Conservation (phyloP, 2,797 vertebrate genomes). For the Eulemur rubriventer region DNA sequence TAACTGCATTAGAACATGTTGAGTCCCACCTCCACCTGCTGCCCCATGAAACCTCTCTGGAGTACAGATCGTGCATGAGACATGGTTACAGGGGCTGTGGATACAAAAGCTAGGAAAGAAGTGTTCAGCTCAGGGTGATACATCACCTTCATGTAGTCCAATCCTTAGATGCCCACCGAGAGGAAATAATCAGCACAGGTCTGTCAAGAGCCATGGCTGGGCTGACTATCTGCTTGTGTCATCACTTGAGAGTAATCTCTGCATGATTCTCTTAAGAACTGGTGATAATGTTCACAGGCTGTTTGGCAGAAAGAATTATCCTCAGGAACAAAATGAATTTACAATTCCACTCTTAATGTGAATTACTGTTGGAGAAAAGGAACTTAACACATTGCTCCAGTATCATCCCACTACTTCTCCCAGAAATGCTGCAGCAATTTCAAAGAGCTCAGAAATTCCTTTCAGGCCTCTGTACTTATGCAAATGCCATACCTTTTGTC, state of each 20-base stretch:
- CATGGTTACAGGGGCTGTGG: no score
- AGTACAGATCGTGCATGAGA: fast-evolving
- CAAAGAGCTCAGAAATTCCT: not conserved
- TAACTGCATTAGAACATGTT: no score
- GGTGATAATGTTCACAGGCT: not conserved
- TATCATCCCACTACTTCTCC: not conserved
- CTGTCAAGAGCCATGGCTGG: no score
- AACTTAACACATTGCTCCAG: not conserved
- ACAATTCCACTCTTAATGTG: not conserved
- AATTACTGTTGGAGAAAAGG: not conserved
- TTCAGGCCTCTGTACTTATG: not conserved
- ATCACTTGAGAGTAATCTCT: not conserved
- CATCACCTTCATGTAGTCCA: not conserved
- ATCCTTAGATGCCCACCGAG: not conserved
- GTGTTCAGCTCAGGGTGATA: not conserved
- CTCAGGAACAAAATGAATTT: not conserved
- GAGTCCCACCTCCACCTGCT: not conserved
- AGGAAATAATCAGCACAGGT: not conserved
- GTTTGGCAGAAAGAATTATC: not conserved
- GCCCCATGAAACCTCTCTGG: not conserved
- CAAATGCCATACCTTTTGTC: not conserved
- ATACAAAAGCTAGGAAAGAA: not conserved
- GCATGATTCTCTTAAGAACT: not conserved
- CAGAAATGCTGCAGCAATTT: not conserved
- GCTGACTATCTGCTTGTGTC: not conserved